Percentiles rank a stretch among this genome's conserved stretches.
These are phyloP conservation scores for Zonitis immaculata DNA, from an alignment of 2,888 invertebrate genomes.

Conservation along the genomic window DNA sequence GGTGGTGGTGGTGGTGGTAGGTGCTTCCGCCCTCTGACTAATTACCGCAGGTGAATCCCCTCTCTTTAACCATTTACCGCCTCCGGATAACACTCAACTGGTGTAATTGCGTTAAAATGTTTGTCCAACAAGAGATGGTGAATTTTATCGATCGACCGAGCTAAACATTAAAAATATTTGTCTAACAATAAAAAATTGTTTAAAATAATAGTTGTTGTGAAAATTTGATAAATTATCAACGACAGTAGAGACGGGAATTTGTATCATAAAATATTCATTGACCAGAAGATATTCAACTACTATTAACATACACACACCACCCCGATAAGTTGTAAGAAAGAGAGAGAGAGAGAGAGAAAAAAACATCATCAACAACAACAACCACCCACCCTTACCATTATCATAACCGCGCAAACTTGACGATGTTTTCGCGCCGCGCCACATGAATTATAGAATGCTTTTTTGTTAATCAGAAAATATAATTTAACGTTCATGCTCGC, in stretches of 20 bases:
- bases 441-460: slow-evolving; percentile 23
- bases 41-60: slow-evolving; percentile 40
- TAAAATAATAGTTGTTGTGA: not conserved
- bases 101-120: slow-evolving; percentile 4
- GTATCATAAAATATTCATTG: slow-evolving; percentile 6
- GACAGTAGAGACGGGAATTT: not conserved
- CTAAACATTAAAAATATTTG: not conserved
- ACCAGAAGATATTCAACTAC: too few relatives aligned
- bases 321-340: too few relatives aligned
- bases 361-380: too few relatives aligned
- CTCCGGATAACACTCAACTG: slow-evolving; percentile 1
- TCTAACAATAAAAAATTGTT: not conserved
- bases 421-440: slow-evolving; percentile 19
- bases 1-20: slow-evolving; percentile 17
- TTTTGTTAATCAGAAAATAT: slow-evolving; percentile 38
- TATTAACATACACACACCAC: too few relatives aligned
- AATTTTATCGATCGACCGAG: too few relatives aligned
- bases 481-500: slow-evolving; percentile 37
- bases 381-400: slow-evolving; percentile 12
- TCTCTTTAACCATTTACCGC: slow-evolving; percentile 12
- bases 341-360: too few relatives aligned
- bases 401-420: slow-evolving; percentile 21
- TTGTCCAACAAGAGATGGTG: not conserved
- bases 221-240: not conserved
- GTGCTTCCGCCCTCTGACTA: slow-evolving; percentile 40